A percentile compares a stretch with the other conserved stretches of the same genome.
phyloP scores from a whole-genome alignment of 2,888 invertebrate genomes.

The Marronus borbonicus region DNA sequence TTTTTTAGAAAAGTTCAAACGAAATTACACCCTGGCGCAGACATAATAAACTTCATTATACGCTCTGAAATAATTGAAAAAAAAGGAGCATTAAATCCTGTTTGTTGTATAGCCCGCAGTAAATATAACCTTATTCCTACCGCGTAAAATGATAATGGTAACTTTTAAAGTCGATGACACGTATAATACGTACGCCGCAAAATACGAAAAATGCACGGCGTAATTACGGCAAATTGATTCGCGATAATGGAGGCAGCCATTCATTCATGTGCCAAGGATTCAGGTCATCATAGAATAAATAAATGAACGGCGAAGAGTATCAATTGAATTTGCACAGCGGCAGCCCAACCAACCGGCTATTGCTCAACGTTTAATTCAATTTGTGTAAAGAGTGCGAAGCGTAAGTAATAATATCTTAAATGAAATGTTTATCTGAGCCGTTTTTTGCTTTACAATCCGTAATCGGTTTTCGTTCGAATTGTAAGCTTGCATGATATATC shows the following conservation, averaged over 20 bases:
- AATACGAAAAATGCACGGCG: conserved; percentile 22
- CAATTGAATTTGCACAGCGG: conserved; percentile 14
- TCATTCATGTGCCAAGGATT: conserved; percentile 38
- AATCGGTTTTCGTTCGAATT: no score
- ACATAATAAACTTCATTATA: conserved; percentile 13
- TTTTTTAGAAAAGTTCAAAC: neutral
- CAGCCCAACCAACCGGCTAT: neutral
- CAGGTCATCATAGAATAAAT: conserved; percentile 31
- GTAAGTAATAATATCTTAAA: conserved; percentile 23
- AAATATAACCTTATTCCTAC: conserved; percentile 22
- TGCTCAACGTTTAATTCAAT: conserved; percentile 32
- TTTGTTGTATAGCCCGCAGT: conserved; percentile 1
- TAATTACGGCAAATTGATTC: conserved; percentile 42
- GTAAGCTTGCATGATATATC: neutral
- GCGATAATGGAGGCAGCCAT: conserved; percentile 30
- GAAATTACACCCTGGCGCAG: conserved; percentile 2
- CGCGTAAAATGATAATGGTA: conserved; percentile 15
- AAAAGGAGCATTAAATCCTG: conserved; percentile 1
- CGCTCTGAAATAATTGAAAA: conserved; percentile 9
- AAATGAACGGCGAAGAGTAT: conserved; percentile 15
- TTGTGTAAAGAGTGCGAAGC: conserved; percentile 23
- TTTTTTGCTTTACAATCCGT: no score
- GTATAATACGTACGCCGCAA: conserved; percentile 25
- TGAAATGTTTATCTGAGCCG: neutral
- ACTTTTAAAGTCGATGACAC: conserved; percentile 20